phyloP scores from a whole-genome alignment of 1,140 invertebrate genomes.

The Drosophila triauraria region DNA sequence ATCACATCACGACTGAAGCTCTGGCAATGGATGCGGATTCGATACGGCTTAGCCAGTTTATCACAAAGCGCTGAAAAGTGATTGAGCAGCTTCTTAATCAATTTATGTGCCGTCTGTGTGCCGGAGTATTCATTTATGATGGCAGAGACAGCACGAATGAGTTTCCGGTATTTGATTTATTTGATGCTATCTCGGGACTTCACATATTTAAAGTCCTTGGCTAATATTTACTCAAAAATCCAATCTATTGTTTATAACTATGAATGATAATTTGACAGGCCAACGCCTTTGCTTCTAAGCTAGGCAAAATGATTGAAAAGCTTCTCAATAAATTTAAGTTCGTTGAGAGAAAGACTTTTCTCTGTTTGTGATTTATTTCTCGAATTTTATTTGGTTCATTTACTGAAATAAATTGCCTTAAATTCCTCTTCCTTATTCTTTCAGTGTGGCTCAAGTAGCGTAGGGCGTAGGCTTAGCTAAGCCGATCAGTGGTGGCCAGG shows the following conservation, averaged over 20 bases:
- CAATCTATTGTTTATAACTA: constrained; percentile 4
- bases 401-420: background rate
- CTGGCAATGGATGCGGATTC: constrained; percentile 13
- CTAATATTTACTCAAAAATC: constrained; percentile 8
- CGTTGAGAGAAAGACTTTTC: background rate
- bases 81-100: constrained; percentile 47
- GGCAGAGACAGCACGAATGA: background rate
- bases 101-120: constrained; percentile 18
- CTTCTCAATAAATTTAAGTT: constrained; percentile 1
- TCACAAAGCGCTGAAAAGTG: constrained; percentile 49
- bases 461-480: constrained; percentile 36
- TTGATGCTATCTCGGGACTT: background rate
- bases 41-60: constrained; percentile 35
- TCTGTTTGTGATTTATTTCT: constrained; percentile 11
- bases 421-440: background rate
- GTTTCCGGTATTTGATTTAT: constrained; percentile 24
- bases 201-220: background rate
- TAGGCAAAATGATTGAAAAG: constrained; percentile 4
- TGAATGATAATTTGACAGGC: constrained; percentile 3
- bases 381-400: constrained; percentile 1
- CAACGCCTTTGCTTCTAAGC: background rate
- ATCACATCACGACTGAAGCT: constrained; percentile 17
- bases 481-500: constrained; percentile 14
- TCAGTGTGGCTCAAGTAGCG: constrained; percentile 14
- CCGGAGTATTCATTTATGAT: constrained; percentile 22